Conservation (phyloP, 2,797 vertebrate species). For the Cirrhinus mrigala region DNA sequence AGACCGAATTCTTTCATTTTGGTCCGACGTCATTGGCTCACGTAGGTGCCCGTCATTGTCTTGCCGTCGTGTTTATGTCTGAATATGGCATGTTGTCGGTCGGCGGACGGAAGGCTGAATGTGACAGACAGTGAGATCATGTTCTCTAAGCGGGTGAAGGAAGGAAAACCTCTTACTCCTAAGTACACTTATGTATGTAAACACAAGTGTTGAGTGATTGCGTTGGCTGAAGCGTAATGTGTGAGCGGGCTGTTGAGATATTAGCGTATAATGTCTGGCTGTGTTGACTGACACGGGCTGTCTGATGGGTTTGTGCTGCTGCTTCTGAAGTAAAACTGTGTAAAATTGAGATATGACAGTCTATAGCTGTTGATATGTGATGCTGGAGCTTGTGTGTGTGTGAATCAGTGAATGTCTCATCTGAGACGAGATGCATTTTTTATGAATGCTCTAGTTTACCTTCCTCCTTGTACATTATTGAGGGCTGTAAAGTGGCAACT, state of each 20-base stretch:
- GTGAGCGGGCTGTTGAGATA: background rate
- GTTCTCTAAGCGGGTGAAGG: slow-evolving; percentile 80
- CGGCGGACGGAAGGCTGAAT: slow-evolving; percentile 67
- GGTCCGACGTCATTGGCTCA: slow-evolving; percentile 29
- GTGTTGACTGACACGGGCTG: background rate
- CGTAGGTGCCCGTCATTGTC: slow-evolving; percentile 17
- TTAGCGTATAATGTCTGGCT: background rate
- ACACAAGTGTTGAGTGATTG: slow-evolving; percentile 5
- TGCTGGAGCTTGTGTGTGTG: background rate
- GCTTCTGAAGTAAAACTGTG: background rate
- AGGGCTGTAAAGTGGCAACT: slow-evolving; percentile 64
- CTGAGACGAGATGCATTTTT: slow-evolving; percentile 68
- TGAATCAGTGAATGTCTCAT: slow-evolving; percentile 26
- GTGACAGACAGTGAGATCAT: slow-evolving; percentile 75
- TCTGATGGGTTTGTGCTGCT: background rate
- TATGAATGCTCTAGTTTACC: slow-evolving; percentile 65
- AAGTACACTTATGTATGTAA: slow-evolving; percentile 81
- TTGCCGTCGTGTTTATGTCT: slow-evolving; percentile 30
- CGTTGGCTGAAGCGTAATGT: background rate
- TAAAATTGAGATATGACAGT: background rate
- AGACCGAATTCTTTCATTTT: background rate
- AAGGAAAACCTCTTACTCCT: slow-evolving; percentile 74
- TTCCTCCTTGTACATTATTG: slow-evolving; percentile 68
- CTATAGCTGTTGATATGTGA: slow-evolving; percentile 1
- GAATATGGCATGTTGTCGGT: slow-evolving; percentile 35